Conservation (phyloP, 2,797 vertebrate species). For the Ctenopoma kingsleyae region DNA sequence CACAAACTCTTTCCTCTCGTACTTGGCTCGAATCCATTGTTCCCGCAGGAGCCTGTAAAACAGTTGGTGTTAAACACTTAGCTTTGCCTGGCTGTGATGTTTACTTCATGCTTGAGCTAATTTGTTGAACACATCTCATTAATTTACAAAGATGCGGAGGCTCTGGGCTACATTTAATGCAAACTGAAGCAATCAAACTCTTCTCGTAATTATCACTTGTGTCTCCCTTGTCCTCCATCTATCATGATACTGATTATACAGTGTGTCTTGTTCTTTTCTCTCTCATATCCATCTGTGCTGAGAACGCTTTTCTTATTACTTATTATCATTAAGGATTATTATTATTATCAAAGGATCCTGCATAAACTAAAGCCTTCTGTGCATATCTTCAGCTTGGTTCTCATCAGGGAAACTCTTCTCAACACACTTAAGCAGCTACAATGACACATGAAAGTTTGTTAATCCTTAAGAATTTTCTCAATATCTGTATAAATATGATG, state of each 20-base stretch:
- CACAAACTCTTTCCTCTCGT: slow-evolving; percentile 91
- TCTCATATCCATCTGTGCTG: background rate
- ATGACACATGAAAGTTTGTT: too few relatives aligned
- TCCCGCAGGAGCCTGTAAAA: slow-evolving; percentile 89
- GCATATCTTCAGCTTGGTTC: background rate
- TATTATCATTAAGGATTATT: too few relatives aligned
- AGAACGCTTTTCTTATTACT: too few relatives aligned
- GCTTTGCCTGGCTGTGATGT: slow-evolving; percentile 15
- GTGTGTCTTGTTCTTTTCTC: background rate
- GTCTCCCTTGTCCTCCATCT: background rate
- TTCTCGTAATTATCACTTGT: background rate
- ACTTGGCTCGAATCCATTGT: slow-evolving; percentile 95
- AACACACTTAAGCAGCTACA: background rate
- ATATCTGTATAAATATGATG: too few relatives aligned
- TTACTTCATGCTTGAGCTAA: slow-evolving; percentile 31
- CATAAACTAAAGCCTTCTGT: background rate
- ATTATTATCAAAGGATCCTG: too few relatives aligned
- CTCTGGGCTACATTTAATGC: background rate
- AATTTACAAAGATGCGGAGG: background rate
- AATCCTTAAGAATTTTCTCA: too few relatives aligned
- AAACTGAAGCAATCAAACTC: background rate
- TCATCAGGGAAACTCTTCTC: background rate
- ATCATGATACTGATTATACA: background rate
- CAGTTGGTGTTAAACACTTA: slow-evolving; percentile 30
- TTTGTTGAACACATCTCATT: slow-evolving; percentile 30